Conservation (phyloP, 2,888 invertebrate genomes). For the Bugulina stolonifera region DNA sequence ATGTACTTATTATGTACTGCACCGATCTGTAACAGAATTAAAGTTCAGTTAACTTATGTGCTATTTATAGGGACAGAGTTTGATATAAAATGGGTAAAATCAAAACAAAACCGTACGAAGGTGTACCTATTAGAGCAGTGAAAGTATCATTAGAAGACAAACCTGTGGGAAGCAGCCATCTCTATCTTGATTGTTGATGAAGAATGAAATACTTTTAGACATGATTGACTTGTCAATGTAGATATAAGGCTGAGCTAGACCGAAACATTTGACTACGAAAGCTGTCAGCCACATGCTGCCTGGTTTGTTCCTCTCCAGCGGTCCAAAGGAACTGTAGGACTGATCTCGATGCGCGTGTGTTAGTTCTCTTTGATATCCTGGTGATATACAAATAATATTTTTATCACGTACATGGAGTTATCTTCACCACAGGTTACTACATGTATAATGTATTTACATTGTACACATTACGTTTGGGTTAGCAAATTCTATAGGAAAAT, state of each 20-base stretch:
- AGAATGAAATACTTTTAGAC: constrained; percentile 35
- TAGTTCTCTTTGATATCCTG: constrained; percentile 80
- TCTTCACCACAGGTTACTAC: too few species aligned
- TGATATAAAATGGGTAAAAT: too few species aligned
- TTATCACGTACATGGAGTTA: too few species aligned
- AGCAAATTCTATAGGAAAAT: too few species aligned
- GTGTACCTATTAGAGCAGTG: too few species aligned
- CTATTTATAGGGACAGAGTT: too few species aligned
- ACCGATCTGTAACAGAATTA: constrained; percentile 11
- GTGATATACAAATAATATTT: too few species aligned
- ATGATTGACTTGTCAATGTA: constrained; percentile 59
- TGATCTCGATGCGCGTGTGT: constrained; percentile 64
- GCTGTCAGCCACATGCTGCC: constrained; percentile 62
- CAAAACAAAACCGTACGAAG: too few species aligned
- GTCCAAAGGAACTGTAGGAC: constrained; percentile 51
- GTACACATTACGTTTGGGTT: too few species aligned
- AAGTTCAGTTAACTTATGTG: not conserved
- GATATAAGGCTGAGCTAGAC: constrained; percentile 56
- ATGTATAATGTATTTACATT: too few species aligned
- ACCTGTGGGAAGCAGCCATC: constrained; percentile 70
- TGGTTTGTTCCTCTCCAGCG: constrained; percentile 30
- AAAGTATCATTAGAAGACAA: not conserved
- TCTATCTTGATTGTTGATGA: constrained; percentile 61
- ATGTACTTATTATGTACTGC: constrained; percentile 28
- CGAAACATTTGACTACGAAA: constrained; percentile 68